These are phyloP conservation scores for Girardinus metallicus DNA, from an alignment of 2,797 vertebrate genomes.

Conservation along the genomic window DNA sequence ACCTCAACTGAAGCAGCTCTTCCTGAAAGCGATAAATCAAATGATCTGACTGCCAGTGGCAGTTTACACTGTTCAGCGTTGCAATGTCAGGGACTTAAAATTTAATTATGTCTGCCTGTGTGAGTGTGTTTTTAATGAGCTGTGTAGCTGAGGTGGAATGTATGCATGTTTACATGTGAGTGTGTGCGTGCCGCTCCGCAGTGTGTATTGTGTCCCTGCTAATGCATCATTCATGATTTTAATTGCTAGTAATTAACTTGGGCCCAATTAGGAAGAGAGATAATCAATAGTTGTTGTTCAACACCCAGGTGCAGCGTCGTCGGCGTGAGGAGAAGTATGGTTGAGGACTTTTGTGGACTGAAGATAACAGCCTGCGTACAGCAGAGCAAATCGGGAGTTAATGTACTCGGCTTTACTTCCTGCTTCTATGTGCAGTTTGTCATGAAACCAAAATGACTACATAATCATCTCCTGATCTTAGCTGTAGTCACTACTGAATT, in stretches of 20 bases:
- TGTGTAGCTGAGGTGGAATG: constrained; percentile 22
- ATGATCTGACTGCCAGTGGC: constrained; percentile 20
- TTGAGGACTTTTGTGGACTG: constrained; percentile 34
- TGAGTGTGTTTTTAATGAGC: constrained; percentile 35
- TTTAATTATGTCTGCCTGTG: constrained; percentile 31
- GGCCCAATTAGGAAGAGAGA: constrained; percentile 76
- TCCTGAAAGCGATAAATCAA: constrained; percentile 41
- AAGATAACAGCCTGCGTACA: constrained; percentile 25
- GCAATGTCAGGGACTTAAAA: constrained; percentile 16
- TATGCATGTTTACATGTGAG: constrained; percentile 42
- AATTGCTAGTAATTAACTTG: constrained; percentile 82
- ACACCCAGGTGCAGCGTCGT: constrained; percentile 66
- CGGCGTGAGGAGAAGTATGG: constrained; percentile 39
- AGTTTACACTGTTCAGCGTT: constrained; percentile 28
- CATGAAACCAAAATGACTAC: constrained; percentile 45
- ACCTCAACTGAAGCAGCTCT: constrained; percentile 23
- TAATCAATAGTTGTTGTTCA: constrained; percentile 82
- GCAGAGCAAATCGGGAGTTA: constrained; percentile 33
- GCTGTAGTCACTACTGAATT: background rate
- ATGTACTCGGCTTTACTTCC: constrained; percentile 53
- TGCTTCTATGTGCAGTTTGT: constrained; percentile 55
- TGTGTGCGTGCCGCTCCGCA: constrained; percentile 1
- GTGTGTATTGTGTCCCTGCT: constrained; percentile 53
- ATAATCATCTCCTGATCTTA: constrained; percentile 64
- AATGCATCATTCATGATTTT: constrained; percentile 80